Conservation (phyloP, 2,113 vertebrate species). For the Psammodynastes pulverulentus region DNA sequence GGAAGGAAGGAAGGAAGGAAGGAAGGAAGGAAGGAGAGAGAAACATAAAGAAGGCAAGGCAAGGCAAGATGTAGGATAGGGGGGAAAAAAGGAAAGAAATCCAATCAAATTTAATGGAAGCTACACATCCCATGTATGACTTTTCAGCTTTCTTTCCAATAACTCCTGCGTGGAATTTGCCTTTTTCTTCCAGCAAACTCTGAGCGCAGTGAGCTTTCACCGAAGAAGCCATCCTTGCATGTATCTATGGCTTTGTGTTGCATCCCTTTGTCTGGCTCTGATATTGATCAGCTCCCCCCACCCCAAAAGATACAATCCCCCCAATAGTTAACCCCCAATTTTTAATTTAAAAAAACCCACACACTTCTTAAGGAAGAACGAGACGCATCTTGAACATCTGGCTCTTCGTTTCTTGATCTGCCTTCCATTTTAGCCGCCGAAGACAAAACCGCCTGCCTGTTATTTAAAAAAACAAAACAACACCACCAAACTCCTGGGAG, state of each 20-base stretch:
- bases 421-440: background rate
- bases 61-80: background rate
- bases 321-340: background rate
- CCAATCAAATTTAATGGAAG: background rate
- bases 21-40: too few relatives aligned
- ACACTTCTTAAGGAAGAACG: background rate
- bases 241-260: background rate
- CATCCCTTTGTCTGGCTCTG: background rate
- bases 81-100: background rate
- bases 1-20: too few relatives aligned
- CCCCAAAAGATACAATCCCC: background rate
- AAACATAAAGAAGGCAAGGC: background rate
- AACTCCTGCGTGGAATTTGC: background rate
- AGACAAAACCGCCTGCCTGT: background rate
- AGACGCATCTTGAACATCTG: background rate
- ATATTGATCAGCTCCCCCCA: background rate
- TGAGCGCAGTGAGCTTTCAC: background rate
- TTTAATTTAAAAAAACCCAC: background rate
- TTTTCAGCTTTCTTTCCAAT: background rate
- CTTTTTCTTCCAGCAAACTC: background rate
- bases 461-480: background rate
- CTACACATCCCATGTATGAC: background rate
- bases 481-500: background rate
- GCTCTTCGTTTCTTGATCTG: background rate
- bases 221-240: background rate